phyloP scores from a whole-genome alignment of 2,888 invertebrate species.

The Cremastinae sp. region DNA sequence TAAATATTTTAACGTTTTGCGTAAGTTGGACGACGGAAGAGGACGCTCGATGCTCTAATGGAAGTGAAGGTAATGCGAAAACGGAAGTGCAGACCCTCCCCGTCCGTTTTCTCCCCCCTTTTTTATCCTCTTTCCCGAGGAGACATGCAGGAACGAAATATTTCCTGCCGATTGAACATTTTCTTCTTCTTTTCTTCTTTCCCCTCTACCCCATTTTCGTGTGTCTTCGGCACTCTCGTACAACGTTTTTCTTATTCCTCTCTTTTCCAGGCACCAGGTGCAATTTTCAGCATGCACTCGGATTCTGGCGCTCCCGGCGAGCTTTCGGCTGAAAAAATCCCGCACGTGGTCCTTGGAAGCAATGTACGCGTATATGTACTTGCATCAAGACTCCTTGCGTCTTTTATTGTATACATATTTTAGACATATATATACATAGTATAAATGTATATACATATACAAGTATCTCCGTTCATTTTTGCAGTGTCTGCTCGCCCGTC shows the following conservation, averaged over 20 bases:
- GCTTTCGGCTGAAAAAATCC: conserved; percentile 7
- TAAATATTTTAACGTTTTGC: conserved; percentile 72
- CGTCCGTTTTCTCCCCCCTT: conserved; percentile 19
- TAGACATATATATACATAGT: conserved; percentile 8
- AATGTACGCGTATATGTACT: conserved; percentile 44
- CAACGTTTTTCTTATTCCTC: not conserved
- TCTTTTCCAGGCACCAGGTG: conserved; percentile 43
- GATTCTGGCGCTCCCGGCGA: conserved; percentile 21
- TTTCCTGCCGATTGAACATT: conserved; percentile 48
- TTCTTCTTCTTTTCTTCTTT: conserved; percentile 22
- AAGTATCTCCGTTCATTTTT: conserved; percentile 14
- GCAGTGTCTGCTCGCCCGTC: conserved; percentile 40
- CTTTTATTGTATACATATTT: conserved; percentile 49
- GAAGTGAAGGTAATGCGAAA: conserved; percentile 31
- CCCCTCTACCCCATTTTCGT: too few species aligned
- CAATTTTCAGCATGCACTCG: conserved; percentile 18
- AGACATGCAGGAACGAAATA: not conserved
- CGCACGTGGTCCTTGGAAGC: conserved; percentile 26
- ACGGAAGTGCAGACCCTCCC: conserved; percentile 14
- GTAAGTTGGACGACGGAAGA: conserved; percentile 47
- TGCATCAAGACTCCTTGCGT: conserved; percentile 11
- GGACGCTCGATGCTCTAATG: conserved; percentile 34
- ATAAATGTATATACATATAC: too few species aligned
- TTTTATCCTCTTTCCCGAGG: not conserved
- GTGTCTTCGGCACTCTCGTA: not conserved